Conservation (phyloP, 2,797 vertebrate species). For the Chiloscyllium punctatum region DNA sequence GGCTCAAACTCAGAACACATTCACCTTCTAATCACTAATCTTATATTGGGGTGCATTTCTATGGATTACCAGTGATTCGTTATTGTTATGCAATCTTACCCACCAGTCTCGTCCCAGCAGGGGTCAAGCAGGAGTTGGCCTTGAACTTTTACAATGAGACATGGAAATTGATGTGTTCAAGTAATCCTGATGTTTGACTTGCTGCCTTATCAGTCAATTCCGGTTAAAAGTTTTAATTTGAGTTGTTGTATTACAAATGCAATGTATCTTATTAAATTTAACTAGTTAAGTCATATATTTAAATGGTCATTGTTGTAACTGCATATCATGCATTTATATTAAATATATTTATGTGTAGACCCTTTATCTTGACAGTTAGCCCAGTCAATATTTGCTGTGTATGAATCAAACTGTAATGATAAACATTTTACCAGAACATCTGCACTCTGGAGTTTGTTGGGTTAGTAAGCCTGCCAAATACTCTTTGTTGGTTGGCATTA, state of each 20-base stretch:
- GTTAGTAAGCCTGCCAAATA: background rate
- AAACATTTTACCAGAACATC: background rate
- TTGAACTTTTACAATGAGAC: background rate
- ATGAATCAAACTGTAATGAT: background rate
- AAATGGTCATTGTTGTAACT: background rate
- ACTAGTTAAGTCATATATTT: too few relatives aligned
- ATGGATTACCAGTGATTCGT: background rate
- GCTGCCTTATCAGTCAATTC: too few relatives aligned
- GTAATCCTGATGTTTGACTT: too few relatives aligned
- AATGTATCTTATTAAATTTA: background rate
- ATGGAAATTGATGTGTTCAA: background rate
- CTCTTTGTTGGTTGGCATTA: background rate
- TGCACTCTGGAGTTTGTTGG: background rate
- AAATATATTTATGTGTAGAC: background rate
- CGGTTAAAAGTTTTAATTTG: background rate
- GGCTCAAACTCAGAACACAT: background rate
- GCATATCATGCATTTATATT: background rate
- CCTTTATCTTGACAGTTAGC: background rate
- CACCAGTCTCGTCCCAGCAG: background rate
- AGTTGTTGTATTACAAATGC: background rate
- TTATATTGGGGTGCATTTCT: background rate
- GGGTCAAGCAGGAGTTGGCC: too few relatives aligned
- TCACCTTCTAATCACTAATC: background rate
- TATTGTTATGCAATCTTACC: background rate
- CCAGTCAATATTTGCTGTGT: background rate